Base-by-base conservation (phyloP, 2,797 vertebrate genomes). In the Loriculus beryllinus region DNA sequence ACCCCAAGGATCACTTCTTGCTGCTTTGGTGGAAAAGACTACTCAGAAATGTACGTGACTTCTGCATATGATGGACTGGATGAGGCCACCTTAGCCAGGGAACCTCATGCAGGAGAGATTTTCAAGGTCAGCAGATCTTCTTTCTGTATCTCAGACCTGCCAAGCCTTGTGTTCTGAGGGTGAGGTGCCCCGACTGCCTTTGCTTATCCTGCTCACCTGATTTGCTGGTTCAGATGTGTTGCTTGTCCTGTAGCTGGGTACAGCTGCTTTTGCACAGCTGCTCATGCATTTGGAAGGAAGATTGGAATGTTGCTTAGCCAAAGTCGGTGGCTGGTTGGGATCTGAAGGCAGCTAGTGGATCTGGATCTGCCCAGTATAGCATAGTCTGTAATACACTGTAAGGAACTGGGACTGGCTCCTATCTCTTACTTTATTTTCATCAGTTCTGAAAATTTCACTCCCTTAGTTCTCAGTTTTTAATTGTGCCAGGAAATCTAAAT, bases 21-120 rank as follows among this genome's bases (percentile, higher is more conserved):
- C 89, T 99, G 98, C 93, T 99, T 99, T 2, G 98, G 99, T 26
- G 99, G 99, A 45, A 97, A 97, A 35, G 97, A 98, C 90, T 98
- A 98, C 92, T 96, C 97, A 31, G 98, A 99, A 86, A 98, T 99
- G 65, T 99, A 98, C 0, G 98, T 99, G 93, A 99, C 99, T 16
- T 98, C 99, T 5, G 98, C 98, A 1, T 97, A 92, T 0, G 95
- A 98, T 40, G 98, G 97, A 19, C 97, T 99, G 77, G 96, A 98
- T 1, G 94, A 97, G 14, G 93, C 96, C 28, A 96, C 97, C 43
- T 64, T 94, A 29, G 96, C 94, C 33, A 96, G 96, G 45, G 98
- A 99, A 82, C 98, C 98, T 3, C 97, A 98, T 4, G 98, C 98
- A 0, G 99, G 99, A 48, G 95, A 97, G 60, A 97, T 98, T 56